Evolutionary conservation across 2,113 vertebrate genomes (phyloP).

Genomic region (Mirounga angustirostris): DNA sequence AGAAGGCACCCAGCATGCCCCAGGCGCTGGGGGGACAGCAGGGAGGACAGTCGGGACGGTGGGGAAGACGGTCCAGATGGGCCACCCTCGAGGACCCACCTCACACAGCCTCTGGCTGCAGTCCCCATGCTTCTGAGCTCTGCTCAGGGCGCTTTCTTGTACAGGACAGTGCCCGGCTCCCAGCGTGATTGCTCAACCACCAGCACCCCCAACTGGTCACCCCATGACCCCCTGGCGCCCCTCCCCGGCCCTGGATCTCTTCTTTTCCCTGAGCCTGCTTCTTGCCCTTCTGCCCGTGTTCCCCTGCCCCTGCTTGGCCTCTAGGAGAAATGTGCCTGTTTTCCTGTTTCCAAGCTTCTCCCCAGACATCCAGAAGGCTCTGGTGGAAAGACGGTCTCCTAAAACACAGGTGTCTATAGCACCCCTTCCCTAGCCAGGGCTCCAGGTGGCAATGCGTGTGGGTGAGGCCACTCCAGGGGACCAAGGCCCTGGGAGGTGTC

Average conservation of each 20-base stretch:
- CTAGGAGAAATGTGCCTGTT: not conserved
- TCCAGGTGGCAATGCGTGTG: not conserved
- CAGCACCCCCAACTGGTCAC: accelerated
- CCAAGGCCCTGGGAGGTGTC: not conserved
- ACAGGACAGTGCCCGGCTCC: not conserved
- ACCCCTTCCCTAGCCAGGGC: not conserved
- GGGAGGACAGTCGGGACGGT: not conserved
- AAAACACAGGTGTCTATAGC: not conserved
- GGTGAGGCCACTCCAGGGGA: accelerated
- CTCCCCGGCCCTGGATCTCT: accelerated
- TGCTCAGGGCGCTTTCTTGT: too few relatives aligned
- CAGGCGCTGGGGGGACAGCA: not conserved
- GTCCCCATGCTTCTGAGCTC: not conserved
- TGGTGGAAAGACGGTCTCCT: not conserved
- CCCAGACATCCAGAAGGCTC: not conserved
- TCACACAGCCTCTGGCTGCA: not conserved
- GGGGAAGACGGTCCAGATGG: accelerated
- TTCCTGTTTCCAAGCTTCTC: too few relatives aligned
- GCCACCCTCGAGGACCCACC: too few relatives aligned
- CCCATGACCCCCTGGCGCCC: accelerated
- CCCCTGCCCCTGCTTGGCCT: accelerated
- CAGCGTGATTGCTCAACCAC: accelerated
- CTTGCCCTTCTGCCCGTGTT: not conserved
- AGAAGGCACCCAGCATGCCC: not conserved
- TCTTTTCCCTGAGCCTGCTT: too few relatives aligned